Conservation (phyloP, 2,888 invertebrate species). For the Hemicrepidius hirtus region DNA sequence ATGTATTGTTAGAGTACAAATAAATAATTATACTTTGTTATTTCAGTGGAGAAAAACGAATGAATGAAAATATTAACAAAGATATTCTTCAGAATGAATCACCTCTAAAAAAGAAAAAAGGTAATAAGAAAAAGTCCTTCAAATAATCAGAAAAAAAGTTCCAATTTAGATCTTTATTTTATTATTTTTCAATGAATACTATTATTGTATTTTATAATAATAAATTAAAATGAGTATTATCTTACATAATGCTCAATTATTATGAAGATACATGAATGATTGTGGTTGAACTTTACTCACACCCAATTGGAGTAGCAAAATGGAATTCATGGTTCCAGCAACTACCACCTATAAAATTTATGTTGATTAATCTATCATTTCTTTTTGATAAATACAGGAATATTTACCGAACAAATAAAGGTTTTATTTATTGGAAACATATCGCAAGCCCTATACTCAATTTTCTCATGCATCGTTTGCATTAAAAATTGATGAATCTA, state of each 20-base stretch:
- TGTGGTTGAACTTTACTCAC: too few species aligned
- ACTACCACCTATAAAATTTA: neutral
- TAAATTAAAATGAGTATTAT: too few species aligned
- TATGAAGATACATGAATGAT: too few species aligned
- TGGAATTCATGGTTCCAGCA: neutral
- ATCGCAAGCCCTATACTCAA: conserved; percentile 20
- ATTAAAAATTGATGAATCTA: conserved; percentile 11
- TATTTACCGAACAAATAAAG: neutral
- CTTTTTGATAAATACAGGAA: neutral
- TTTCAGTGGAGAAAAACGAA: conserved; percentile 64
- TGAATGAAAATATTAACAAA: conserved; percentile 46
- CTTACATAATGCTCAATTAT: too few species aligned
- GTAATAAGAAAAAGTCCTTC: neutral
- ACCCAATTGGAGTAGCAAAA: conserved; percentile 1
- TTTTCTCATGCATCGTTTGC: conserved; percentile 13
- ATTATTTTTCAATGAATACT: too few species aligned
- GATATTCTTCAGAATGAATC: conserved; percentile 9
- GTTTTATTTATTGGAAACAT: conserved; percentile 20
- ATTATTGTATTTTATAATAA: too few species aligned
- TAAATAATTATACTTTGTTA: conserved; percentile 7
- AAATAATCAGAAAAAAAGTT: neutral
- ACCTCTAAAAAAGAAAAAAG: conserved; percentile 24
- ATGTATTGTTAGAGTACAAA: neutral
- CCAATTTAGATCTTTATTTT: too few species aligned
- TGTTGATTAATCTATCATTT: neutral